phyloP scores from a whole-genome alignment of 2,113 vertebrate genomes.

The Rhinolophus sinicus region DNA sequence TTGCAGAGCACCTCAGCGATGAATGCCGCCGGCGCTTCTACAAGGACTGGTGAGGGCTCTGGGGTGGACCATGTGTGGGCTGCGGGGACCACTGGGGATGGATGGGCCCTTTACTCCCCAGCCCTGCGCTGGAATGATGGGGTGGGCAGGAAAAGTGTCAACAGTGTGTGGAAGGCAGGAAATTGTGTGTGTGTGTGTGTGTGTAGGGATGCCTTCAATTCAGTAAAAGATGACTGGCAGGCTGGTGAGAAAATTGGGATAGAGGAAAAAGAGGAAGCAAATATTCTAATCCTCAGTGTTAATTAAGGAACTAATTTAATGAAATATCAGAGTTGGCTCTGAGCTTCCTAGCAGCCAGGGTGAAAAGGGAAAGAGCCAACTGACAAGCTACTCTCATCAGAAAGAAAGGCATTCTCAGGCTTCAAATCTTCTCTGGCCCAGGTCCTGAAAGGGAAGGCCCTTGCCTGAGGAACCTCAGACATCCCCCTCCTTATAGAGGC shows the following conservation, averaged over 20 bases:
- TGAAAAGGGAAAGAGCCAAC: slow-evolving; percentile 3
- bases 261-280: neutral
- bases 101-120: neutral
- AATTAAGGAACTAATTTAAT: neutral
- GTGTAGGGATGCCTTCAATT: neutral
- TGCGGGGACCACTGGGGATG: neutral
- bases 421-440: neutral
- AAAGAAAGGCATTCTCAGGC: neutral
- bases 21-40: slow-evolving; percentile 90
- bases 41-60: slow-evolving; percentile 86
- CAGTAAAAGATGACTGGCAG: neutral
- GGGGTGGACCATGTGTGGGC: rapidly evolving
- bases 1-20: slow-evolving; percentile 88
- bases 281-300: neutral
- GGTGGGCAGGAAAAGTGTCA: neutral
- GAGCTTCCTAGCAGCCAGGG: neutral
- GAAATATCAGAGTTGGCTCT: neutral
- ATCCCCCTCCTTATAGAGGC: neutral
- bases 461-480: neutral
- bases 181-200: too few species aligned
- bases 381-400: neutral
- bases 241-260: neutral
- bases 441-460: neutral
- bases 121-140: neutral
- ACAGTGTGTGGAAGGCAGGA: neutral